phyloP scores from a whole-genome alignment of 2,888 invertebrate species.

The Campopleginae sp. region DNA sequence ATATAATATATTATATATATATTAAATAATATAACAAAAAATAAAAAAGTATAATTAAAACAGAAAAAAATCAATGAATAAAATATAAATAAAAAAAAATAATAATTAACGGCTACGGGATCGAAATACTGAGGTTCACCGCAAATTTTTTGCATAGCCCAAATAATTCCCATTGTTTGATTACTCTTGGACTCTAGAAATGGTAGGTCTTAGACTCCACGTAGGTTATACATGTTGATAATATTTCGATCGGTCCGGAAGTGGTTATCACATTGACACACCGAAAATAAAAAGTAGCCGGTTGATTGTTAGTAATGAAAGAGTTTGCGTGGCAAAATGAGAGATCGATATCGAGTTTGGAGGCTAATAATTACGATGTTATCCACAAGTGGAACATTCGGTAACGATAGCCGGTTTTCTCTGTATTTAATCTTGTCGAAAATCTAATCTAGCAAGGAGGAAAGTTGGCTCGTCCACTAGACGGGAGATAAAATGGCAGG shows the following conservation, averaged over 20 bases:
- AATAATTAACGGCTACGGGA: no score
- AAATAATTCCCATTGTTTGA: not conserved
- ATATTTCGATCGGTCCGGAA: not conserved
- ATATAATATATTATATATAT: no score
- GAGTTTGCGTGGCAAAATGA: not conserved
- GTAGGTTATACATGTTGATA: not conserved
- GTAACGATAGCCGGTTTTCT: not conserved
- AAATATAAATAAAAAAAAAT: no score
- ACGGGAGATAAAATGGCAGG: slow-evolving; percentile 10
- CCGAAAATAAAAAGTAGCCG: not conserved
- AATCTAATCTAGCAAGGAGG: not conserved
- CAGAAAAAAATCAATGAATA: no score
- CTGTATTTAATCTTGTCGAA: slow-evolving; percentile 5
- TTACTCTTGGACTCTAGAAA: not conserved
- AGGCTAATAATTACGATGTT: slow-evolving; percentile 15
- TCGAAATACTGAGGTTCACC: not conserved
- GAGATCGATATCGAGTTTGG: not conserved
- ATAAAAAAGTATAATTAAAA: no score
- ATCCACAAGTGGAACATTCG: slow-evolving; percentile 3
- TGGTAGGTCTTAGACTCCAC: not conserved
- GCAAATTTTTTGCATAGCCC: not conserved
- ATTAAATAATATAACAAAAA: no score
- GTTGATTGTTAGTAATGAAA: not conserved
- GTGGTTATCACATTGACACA: not conserved
- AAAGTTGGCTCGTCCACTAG: not conserved